phyloP scores from a whole-genome alignment of 2,888 invertebrate species.

The Piscicola geometra region DNA sequence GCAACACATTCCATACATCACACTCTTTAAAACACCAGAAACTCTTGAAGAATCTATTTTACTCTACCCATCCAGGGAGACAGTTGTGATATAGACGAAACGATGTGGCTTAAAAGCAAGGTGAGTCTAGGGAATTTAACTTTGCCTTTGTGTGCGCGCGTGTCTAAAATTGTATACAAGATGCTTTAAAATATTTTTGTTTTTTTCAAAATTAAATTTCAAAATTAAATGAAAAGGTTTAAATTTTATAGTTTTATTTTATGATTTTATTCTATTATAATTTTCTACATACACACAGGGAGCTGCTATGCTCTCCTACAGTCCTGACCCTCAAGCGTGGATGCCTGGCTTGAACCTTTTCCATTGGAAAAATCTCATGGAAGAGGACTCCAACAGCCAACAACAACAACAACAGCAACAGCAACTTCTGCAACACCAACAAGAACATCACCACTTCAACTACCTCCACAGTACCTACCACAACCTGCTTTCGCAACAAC shows the following conservation, averaged over 20 bases:
- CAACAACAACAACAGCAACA: not conserved
- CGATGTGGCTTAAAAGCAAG: constrained; percentile 27
- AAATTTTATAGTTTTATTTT: not conserved
- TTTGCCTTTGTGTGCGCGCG: too few species aligned
- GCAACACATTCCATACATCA: too few species aligned
- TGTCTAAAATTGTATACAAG: too few species aligned
- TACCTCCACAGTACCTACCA: constrained; percentile 12
- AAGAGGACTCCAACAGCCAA: not conserved
- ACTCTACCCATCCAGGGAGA: constrained; percentile 6
- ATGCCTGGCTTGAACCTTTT: constrained; percentile 19
- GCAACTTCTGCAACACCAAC: constrained; percentile 9
- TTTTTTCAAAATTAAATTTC: too few species aligned
- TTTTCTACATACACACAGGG: too few species aligned
- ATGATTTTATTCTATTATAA: too few species aligned
- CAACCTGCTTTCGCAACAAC: constrained; percentile 6
- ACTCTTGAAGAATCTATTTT: too few species aligned
- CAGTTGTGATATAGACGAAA: constrained; percentile 25
- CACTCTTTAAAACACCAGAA: too few species aligned
- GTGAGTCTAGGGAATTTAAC: not conserved
- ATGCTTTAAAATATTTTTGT: too few species aligned
- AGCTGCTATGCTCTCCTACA: not conserved
- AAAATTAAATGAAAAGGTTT: not conserved
- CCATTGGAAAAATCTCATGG: constrained; percentile 23
- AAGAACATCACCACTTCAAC: constrained; percentile 17
- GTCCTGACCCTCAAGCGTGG: constrained; percentile 28